Percentiles rank a stretch among this genome's conserved stretches.
Evolutionary conservation across 2,888 invertebrate genomes (phyloP).

Genomic region (Geotrupes spiniger): DNA sequence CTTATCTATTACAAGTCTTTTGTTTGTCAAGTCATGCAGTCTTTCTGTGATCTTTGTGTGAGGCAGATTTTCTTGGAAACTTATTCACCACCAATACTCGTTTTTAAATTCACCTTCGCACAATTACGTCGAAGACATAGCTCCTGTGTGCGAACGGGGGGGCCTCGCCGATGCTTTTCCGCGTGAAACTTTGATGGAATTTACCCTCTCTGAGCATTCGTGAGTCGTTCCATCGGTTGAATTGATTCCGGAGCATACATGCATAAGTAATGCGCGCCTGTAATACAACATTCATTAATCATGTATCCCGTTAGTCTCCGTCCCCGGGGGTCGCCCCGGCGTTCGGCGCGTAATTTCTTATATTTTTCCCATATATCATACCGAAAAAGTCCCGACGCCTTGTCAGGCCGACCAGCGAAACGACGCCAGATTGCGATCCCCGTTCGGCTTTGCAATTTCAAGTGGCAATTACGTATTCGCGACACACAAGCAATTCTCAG

Average conservation of each 20-base stretch:
- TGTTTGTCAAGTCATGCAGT: no score
- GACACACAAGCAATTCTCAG: conserved; percentile 49
- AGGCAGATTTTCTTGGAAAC: no score
- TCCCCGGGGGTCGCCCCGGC: conserved; percentile 35
- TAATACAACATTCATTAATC: conserved; percentile 44
- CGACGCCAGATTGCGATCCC: conserved; percentile 27
- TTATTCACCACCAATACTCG: no score
- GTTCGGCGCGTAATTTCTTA: conserved; percentile 43
- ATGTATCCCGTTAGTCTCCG: conserved; percentile 42
- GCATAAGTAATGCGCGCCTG: conserved; percentile 40
- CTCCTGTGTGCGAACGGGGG: no score
- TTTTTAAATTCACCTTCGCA: no score
- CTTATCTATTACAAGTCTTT: no score
- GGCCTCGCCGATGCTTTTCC: no score
- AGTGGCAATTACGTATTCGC: conserved; percentile 50
- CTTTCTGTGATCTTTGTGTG: no score
- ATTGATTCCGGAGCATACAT: conserved; percentile 37
- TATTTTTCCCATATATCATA: conserved; percentile 50
- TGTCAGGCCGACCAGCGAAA: conserved; percentile 37
- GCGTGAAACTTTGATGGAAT: conserved; percentile 20
- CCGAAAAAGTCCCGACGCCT: conserved; percentile 45
- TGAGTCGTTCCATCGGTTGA: conserved; percentile 27
- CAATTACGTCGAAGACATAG: no score
- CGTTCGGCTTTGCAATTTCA: conserved; percentile 41
- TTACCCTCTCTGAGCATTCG: conserved; percentile 13